phyloP scores from a whole-genome alignment of 2,113 vertebrate species.

The Barnardius zonarius region DNA sequence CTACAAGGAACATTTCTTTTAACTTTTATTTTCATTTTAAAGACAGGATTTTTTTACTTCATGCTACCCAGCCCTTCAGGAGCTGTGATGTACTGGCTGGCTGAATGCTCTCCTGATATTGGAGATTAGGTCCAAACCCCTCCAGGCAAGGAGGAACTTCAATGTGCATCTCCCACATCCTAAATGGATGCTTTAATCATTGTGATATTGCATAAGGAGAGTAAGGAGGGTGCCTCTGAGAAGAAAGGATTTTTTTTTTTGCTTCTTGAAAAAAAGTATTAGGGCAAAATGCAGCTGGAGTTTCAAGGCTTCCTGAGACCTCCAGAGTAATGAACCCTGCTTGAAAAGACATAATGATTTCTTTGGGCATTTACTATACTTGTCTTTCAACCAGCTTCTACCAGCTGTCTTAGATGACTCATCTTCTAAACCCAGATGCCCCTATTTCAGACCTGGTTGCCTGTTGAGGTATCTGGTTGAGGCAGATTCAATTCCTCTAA shows the following conservation, averaged over 20 bases:
- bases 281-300: background rate
- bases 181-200: conserved; percentile 7
- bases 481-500: background rate
- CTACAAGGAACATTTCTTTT: background rate
- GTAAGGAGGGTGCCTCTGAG: background rate
- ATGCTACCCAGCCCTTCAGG: background rate
- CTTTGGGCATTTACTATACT: background rate
- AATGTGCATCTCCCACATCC: background rate
- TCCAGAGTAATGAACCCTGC: background rate
- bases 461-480: background rate
- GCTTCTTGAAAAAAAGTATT: background rate
- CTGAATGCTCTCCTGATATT: background rate
- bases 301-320: background rate
- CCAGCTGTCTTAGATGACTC: background rate
- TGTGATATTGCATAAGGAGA: background rate
- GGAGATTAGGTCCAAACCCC: conserved; percentile 29
- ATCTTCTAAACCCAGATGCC: background rate
- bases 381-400: background rate
- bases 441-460: background rate
- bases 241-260: background rate
- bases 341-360: background rate
- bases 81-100: background rate
- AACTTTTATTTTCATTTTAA: background rate
- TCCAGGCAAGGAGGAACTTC: conserved; percentile 50
- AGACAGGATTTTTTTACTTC: background rate